Conservation (phyloP, 2,797 vertebrate genomes). For the Taenioides sp. region DNA sequence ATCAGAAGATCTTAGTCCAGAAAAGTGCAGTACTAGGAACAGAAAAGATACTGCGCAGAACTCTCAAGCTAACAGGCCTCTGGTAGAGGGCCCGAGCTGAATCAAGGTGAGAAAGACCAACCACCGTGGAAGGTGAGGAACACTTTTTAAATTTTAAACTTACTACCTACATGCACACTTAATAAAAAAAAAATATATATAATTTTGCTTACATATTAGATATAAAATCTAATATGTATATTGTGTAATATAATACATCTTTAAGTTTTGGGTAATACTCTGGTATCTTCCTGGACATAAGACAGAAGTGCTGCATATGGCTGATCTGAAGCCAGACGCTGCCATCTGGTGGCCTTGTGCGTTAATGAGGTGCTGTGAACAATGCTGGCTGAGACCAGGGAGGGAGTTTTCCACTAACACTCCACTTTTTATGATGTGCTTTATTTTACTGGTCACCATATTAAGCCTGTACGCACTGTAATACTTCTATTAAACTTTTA, state of each 20-base stretch:
- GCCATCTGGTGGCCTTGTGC: constrained; percentile 56
- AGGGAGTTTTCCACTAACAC: constrained; percentile 22
- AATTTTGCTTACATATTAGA: neutral
- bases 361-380: constrained; percentile 16
- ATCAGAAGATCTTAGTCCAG: too few species aligned
- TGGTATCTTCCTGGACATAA: neutral
- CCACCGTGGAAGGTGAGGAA: too few species aligned
- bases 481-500: constrained; percentile 23
- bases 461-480: constrained; percentile 12
- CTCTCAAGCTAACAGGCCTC: too few species aligned
- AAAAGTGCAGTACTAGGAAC: too few species aligned
- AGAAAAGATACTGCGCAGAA: too few species aligned
- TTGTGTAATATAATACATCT: neutral
- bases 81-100: too few species aligned
- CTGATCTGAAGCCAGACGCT: constrained; percentile 30
- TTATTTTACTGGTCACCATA: constrained; percentile 23
- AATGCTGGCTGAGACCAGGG: constrained; percentile 9
- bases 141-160: too few species aligned
- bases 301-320: neutral
- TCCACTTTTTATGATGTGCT: constrained; percentile 12
- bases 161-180: neutral
- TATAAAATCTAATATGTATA: neutral
- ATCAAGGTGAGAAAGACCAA: too few species aligned
- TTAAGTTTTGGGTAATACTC: neutral
- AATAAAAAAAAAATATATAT: neutral